These are phyloP conservation scores for Cassiopea xamachana DNA, from an alignment of 30 jellyfish, hydroid and myxozoan species.

Conservation along the genomic window DNA sequence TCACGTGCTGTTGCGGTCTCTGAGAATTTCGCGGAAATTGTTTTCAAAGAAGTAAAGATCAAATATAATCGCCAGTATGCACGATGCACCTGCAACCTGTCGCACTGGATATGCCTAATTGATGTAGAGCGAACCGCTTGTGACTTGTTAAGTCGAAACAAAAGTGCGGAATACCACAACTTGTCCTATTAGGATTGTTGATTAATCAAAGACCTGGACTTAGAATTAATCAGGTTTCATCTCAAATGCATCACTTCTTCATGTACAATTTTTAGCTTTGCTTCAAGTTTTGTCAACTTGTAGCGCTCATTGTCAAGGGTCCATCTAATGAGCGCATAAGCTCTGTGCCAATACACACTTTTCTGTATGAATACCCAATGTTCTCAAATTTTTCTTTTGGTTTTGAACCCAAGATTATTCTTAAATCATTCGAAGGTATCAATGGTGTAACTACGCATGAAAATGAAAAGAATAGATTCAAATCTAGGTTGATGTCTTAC, in stretches of 20 bases:
- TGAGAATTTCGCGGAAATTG: conserved; percentile 42
- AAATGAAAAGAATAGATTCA: too few relatives aligned
- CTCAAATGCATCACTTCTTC: not conserved
- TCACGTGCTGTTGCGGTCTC: conserved; percentile 56
- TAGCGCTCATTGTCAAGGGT: not conserved
- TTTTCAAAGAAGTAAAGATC: conserved; percentile 62
- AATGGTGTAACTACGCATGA: too few relatives aligned
- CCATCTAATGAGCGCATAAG: too few relatives aligned
- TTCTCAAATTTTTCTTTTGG: too few relatives aligned
- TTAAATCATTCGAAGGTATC: too few relatives aligned
- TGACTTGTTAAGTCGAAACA: conserved; percentile 59
- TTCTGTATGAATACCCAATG: too few relatives aligned
- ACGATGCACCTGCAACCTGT: conserved; percentile 49
- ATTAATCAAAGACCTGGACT: conserved; percentile 12
- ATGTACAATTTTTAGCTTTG: not conserved
- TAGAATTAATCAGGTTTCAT: not conserved
- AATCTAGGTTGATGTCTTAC: too few relatives aligned
- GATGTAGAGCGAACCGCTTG: conserved; percentile 57
- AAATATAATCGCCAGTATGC: conserved; percentile 36
- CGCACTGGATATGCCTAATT: conserved; percentile 33
- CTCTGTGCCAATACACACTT: too few relatives aligned
- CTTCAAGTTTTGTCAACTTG: not conserved
- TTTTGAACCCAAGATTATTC: too few relatives aligned
- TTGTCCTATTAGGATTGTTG: conserved; percentile 8
- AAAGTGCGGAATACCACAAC: conserved; percentile 50